phyloP scores from a whole-genome alignment of 1,140 invertebrate species.

The Penaeus vannamei region DNA sequence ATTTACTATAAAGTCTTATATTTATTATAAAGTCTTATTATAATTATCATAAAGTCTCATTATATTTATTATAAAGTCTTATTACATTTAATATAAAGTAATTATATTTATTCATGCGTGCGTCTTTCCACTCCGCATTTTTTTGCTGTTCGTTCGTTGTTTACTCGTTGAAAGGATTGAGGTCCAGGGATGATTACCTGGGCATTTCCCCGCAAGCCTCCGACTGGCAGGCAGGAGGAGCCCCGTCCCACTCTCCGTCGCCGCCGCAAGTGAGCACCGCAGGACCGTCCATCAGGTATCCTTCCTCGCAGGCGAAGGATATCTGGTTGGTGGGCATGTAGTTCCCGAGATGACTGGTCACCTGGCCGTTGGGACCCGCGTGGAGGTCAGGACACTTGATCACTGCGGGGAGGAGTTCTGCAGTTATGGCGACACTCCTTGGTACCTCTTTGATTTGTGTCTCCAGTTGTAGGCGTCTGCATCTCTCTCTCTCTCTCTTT shows the following conservation, averaged over 20 bases:
- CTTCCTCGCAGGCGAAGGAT: conserved; percentile 71
- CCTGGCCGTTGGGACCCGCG: conserved; percentile 50
- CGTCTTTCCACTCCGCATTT: not conserved
- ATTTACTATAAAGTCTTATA: too few species aligned
- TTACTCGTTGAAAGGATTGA: not conserved
- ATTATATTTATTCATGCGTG: not conserved
- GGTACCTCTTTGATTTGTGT: too few species aligned
- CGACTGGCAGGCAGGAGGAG: conserved; percentile 66
- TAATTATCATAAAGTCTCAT: too few species aligned
- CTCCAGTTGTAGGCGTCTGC: too few species aligned
- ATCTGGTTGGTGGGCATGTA: conserved; percentile 65
- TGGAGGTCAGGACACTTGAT: conserved; percentile 67
- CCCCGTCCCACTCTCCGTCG: conserved; percentile 69
- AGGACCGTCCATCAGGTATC: conserved; percentile 71
- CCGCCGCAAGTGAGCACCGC: conserved; percentile 70
- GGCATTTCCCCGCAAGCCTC: conserved; percentile 62
- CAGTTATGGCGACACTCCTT: too few species aligned
- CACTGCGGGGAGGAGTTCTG: conserved; percentile 35
- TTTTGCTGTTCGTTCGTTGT: not conserved
- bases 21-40: too few species aligned
- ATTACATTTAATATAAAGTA: not conserved
- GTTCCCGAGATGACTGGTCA: conserved; percentile 25
- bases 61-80: too few species aligned
- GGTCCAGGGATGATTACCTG: conserved; percentile 21
- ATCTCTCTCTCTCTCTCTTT: too few species aligned